Base-by-base conservation (phyloP, 2,888 invertebrate genomes). In the Cotesia congregata region DNA sequence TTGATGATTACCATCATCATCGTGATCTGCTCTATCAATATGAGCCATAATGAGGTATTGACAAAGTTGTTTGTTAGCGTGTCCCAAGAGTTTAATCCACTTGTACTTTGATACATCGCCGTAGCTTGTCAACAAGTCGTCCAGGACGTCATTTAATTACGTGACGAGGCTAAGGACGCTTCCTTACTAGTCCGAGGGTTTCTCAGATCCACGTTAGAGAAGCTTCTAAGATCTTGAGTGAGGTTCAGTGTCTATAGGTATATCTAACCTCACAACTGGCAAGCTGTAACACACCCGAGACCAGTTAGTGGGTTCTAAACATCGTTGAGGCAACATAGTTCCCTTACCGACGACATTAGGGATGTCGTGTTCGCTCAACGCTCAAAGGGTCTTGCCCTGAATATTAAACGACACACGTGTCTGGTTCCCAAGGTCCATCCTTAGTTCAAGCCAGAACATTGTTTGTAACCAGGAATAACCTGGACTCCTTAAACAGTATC, bases 131-230 rank as follows among this genome's bases (percentile, higher is more conserved):
- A 83, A 85, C 84, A 84, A 85, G 84, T 83, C 82, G 81, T 83
- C 81, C 83, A 79, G 81, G 80, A 83, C 84, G 81, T 87, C 85
- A 86, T 88, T 87, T 86, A 88, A 88, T 88, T 87, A 88, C 83
- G 83, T 82, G 85, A 84, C 83, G 83, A 83, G 84, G 80, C 78
- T 77, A 77, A 75, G 72, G 75, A 67, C 30, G 73, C 41, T 67
- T 75, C 59, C 67, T 65, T 30, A 20, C 73, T 60, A 59, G 38
- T 59, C 65, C 67, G 59, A 67, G 59, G 38, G 59, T 40, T 20
- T 30, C 38, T 5, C 40, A 72, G 73, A 67, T 65, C 67, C 38
- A 17, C 65, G 17, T 62, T 72, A 2, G 12, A 62, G 6, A 15
- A 65, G 20, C 65, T 30, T 3, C 38, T 1, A 5, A 38, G 38